Base-by-base conservation (phyloP, 2,888 invertebrate genomes). In the Salticus scenicus region DNA sequence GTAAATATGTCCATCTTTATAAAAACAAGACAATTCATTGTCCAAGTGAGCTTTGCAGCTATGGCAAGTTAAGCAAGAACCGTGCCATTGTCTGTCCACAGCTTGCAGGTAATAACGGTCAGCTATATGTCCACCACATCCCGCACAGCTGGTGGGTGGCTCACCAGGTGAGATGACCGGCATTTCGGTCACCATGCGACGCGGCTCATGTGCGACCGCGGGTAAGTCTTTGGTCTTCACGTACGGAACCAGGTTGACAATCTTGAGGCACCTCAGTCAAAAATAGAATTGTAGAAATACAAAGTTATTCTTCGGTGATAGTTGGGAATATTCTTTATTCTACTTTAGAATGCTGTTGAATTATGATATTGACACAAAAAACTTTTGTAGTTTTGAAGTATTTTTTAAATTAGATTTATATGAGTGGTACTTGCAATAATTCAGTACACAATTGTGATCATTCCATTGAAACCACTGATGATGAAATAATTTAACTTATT, bases 21-120 rank as follows among this genome's bases (percentile, higher is more conserved):
- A 95, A 92, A 97, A 98, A 92, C 98, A 98, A 89, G 97, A 95
- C 91, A 95, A 94, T 91, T 97, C 97, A 1, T 96, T 94, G 91
- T 98, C 98, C 89, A 98, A 93, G 1, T 95, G 95, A 92, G 95
- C 94, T 90, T 96, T 94, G 92, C 98, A 98, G 91, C 97, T 95
- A 90, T 95, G 95, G 92, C 98, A 98, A 91, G 96, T 94, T 41
- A 98, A 93, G 91, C 98, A 98, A 81, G 95, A 94, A 69, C 95
- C 95, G 91, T 98, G 98, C 98, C 98, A 98, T 91, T 96, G 94
- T 90, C 96, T 94, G 92, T 97, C 97, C 88, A 97, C 95, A 28
- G 97, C 97, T 90, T 96, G 94, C 89, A 98, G 94, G 92, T 97
- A 97, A 93, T 95, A 98, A 90, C 97, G 93, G 93, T 98, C 97